Conservation (phyloP, 2,888 invertebrate genomes). For the Sinelater perroti region DNA sequence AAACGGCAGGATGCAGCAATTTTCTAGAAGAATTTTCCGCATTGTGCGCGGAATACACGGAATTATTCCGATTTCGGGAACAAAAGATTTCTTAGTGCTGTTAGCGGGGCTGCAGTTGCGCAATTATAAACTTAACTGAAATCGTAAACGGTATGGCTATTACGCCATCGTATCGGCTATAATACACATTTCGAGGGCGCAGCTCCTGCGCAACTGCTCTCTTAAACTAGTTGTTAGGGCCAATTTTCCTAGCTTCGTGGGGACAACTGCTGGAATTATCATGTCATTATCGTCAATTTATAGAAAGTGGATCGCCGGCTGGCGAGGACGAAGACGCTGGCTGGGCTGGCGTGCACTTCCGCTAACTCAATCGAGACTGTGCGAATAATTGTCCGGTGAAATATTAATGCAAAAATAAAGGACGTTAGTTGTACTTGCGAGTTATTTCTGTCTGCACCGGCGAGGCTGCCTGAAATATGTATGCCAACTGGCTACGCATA, state of each 20-base stretch:
- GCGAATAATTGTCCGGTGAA: neutral
- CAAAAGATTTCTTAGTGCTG: slow-evolving; percentile 18
- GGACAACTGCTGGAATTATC: slow-evolving; percentile 20
- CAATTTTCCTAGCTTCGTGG: slow-evolving; percentile 10
- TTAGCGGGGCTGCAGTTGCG: slow-evolving; percentile 15
- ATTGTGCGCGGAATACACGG: no score
- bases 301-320: slow-evolving; percentile 6
- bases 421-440: slow-evolving; percentile 1
- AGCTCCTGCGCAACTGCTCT: slow-evolving; percentile 12
- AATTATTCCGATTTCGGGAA: slow-evolving; percentile 17
- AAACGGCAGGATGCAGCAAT: slow-evolving; percentile 15
- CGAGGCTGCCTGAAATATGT: neutral
- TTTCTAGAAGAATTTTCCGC: slow-evolving; percentile 12
- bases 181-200: slow-evolving; percentile 15
- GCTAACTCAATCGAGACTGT: neutral
- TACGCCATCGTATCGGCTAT: slow-evolving; percentile 18
- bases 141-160: slow-evolving; percentile 19
- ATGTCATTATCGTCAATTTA: slow-evolving; percentile 21
- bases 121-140: slow-evolving; percentile 22
- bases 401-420: slow-evolving; percentile 1
- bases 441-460: neutral
- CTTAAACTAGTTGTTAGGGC: slow-evolving; percentile 21
- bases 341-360: neutral
- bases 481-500: slow-evolving; percentile 3
- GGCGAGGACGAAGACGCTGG: neutral